Conservation (phyloP, 2,888 invertebrate species). For the Lepidocyrtoides sp. region DNA sequence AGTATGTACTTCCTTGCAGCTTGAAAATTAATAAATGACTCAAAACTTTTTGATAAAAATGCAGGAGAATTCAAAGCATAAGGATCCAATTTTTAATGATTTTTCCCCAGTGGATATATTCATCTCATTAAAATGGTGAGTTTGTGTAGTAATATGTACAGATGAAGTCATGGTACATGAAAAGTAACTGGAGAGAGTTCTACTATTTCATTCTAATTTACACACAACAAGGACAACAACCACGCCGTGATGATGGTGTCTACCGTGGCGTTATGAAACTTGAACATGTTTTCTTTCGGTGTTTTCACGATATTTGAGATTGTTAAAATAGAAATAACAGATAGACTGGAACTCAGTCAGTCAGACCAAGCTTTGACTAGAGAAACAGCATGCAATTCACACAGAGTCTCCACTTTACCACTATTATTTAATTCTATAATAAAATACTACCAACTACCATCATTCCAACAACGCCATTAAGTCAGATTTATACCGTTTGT, state of each 20-base stretch:
- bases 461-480: too few species aligned
- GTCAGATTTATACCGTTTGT: too few species aligned
- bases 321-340: not conserved
- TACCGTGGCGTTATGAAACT: not conserved
- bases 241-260: not conserved
- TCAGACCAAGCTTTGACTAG: not conserved
- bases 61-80: slow-evolving; percentile 9
- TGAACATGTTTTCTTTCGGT: slow-evolving; percentile 2
- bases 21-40: not conserved
- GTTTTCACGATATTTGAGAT: slow-evolving; percentile 15
- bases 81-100: slow-evolving; percentile 33
- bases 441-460: not conserved
- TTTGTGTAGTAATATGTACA: not conserved
- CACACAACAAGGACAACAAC: not conserved
- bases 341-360: not conserved
- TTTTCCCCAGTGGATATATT: slow-evolving; percentile 25
- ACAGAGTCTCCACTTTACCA: not conserved
- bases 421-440: not conserved
- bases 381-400: slow-evolving; percentile 7
- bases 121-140: slow-evolving; percentile 14
- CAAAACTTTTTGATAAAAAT: slow-evolving; percentile 8
- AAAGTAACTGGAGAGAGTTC: slow-evolving; percentile 15
- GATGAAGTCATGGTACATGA: slow-evolving; percentile 8
- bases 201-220: not conserved
- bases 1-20: not conserved